Percentiles rank a stretch among this genome's conserved stretches.
Evolutionary conservation across 2,797 vertebrate species (phyloP).

Genomic region (Anniella stebbinsi): DNA sequence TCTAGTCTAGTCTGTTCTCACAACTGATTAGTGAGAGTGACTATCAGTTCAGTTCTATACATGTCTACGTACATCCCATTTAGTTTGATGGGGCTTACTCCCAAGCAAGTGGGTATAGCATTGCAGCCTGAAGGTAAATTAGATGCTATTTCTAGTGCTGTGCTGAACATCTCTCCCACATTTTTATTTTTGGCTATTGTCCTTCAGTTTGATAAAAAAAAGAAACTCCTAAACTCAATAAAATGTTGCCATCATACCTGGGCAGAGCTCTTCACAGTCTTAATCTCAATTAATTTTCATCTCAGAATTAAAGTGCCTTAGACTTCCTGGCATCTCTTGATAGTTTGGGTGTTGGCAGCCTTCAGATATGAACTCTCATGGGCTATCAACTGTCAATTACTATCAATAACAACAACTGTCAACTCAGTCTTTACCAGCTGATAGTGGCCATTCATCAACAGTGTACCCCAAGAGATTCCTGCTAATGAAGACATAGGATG

Average conservation of each 20-base stretch:
- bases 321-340: not conserved
- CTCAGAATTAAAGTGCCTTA: not conserved
- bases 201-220: too few species aligned
- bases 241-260: not conserved
- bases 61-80: too few species aligned
- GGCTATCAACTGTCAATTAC: not conserved
- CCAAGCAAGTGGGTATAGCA: too few species aligned
- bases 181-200: too few species aligned
- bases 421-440: not conserved
- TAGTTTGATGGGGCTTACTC: too few species aligned
- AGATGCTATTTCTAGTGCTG: not conserved
- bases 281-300: not conserved
- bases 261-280: not conserved
- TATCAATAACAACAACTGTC: not conserved
- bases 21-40: too few species aligned
- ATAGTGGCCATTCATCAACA: not conserved
- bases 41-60: not conserved
- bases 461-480: not conserved
- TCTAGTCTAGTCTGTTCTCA: too few species aligned
- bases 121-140: not conserved
- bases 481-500: not conserved
- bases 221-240: not conserved
- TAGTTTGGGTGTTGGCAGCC: not conserved
- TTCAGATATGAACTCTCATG: constrained; percentile 1
- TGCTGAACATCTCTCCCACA: too few species aligned